Evolutionary conservation across 2,113 vertebrate genomes (phyloP).

Genomic region (Otocyon megalotis): DNA sequence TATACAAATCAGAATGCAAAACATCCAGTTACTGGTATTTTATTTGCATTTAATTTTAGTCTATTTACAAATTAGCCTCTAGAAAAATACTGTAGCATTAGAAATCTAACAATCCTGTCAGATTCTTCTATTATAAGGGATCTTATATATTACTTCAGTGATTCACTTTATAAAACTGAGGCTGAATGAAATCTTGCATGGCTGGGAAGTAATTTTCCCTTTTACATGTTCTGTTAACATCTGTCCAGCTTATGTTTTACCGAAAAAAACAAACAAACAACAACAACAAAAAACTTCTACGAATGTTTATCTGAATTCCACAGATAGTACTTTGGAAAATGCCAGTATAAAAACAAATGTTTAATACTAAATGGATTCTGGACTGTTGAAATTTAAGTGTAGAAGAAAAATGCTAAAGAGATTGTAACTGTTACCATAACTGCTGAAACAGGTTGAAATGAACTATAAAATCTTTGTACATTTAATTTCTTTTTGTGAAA

Average conservation of each 20-base stretch:
- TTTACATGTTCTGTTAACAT: not conserved
- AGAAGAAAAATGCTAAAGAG: not conserved
- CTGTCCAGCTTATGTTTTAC: not conserved
- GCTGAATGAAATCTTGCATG: not conserved
- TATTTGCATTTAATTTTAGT: not conserved
- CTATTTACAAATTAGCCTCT: not conserved
- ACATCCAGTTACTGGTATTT: not conserved
- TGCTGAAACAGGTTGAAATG: not conserved
- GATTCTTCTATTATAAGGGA: not conserved
- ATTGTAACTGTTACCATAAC: not conserved
- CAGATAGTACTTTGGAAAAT: slow-evolving; percentile 24
- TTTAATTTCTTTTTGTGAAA: slow-evolving; percentile 66
- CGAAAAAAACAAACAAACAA: not conserved
- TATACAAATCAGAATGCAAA: not conserved
- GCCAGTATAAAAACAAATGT: not conserved
- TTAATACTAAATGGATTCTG: not conserved
- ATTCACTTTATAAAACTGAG: not conserved
- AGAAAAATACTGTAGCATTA: not conserved
- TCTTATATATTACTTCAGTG: not conserved
- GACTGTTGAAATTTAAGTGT: slow-evolving; percentile 9
- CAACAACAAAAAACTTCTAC: not conserved
- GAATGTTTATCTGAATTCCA: not conserved
- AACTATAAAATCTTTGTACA: not conserved
- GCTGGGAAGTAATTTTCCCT: not conserved
- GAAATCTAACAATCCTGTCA: not conserved